Evolutionary conservation across 2,797 vertebrate species (phyloP).

Genomic region (Smutsia gigantea): DNA sequence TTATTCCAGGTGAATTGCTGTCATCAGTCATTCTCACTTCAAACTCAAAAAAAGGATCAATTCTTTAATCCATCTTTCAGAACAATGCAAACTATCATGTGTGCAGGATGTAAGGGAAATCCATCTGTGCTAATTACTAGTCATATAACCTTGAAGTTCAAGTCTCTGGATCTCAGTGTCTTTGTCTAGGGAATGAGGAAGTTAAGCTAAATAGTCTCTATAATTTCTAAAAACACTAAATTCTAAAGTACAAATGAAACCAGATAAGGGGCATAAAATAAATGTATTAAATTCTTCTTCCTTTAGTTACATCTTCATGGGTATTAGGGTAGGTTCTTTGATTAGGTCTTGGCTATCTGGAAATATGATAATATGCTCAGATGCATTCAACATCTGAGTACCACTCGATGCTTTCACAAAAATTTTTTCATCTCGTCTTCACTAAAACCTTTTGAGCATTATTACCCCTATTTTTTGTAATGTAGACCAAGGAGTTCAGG

Average conservation of each 20-base stretch:
- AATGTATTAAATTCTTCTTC: conserved; percentile 52
- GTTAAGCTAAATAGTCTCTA: conserved; percentile 24
- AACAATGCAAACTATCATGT: neutral
- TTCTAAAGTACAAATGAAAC: conserved; percentile 59
- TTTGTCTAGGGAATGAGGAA: conserved; percentile 52
- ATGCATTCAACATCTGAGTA: neutral
- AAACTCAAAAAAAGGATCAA: neutral
- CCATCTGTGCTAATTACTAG: neutral
- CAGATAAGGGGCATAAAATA: conserved; percentile 39
- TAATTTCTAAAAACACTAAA: conserved; percentile 49
- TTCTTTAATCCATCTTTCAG: neutral
- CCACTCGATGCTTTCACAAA: conserved; percentile 17
- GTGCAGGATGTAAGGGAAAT: neutral
- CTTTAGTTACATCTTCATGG: conserved; percentile 57
- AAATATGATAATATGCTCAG: conserved; percentile 12
- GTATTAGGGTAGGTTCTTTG: conserved; percentile 9
- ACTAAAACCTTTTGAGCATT: conserved; percentile 46
- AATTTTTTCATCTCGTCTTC: conserved; percentile 33
- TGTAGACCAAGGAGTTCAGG: conserved; percentile 13
- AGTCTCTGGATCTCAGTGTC: conserved; percentile 33
- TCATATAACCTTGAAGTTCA: conserved; percentile 41
- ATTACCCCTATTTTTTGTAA: conserved; percentile 53
- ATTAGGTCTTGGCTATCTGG: conserved; percentile 1
- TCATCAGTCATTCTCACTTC: conserved; percentile 6
- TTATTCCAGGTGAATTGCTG: neutral